Conservation (phyloP, 2,113 vertebrate species). For the Podilymbus podiceps region DNA sequence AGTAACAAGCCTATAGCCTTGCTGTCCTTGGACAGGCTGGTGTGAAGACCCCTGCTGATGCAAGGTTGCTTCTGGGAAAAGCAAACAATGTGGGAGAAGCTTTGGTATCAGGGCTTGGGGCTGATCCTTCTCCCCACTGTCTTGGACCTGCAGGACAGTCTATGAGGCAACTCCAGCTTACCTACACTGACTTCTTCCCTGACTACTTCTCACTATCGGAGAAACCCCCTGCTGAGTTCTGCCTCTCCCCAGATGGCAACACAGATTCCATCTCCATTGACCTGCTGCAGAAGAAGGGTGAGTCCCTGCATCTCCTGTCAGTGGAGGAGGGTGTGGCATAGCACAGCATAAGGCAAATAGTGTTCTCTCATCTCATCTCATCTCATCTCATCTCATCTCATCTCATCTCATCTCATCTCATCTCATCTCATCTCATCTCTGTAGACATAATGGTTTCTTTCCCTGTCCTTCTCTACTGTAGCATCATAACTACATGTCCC, state of each 20-base stretch:
- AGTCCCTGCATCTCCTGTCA: neutral
- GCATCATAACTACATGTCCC: neutral
- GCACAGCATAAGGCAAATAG: rapidly evolving
- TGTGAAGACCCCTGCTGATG: no score
- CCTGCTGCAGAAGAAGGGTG: slow-evolving; percentile 91
- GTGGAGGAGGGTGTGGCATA: rapidly evolving
- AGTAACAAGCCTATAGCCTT: neutral
- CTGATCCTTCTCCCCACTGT: neutral
- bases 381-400: no score
- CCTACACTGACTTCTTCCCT: slow-evolving; percentile 87
- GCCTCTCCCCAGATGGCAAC: slow-evolving; percentile 90
- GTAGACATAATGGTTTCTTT: neutral
- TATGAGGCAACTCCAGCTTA: slow-evolving; percentile 77
- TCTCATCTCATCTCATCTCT: neutral
- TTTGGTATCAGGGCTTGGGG: neutral
- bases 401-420: no score
- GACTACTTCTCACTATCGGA: slow-evolving; percentile 94
- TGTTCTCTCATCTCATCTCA: no score
- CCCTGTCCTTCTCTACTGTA: neutral
- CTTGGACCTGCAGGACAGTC: slow-evolving; percentile 68
- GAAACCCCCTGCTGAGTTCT: slow-evolving; percentile 95
- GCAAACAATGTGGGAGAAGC: neutral
- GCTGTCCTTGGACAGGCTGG: neutral
- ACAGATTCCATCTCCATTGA: slow-evolving; percentile 87
- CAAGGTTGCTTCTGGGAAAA: neutral